Conservation (phyloP, 2,113 vertebrate genomes). For the Leptocoma aspasia region DNA sequence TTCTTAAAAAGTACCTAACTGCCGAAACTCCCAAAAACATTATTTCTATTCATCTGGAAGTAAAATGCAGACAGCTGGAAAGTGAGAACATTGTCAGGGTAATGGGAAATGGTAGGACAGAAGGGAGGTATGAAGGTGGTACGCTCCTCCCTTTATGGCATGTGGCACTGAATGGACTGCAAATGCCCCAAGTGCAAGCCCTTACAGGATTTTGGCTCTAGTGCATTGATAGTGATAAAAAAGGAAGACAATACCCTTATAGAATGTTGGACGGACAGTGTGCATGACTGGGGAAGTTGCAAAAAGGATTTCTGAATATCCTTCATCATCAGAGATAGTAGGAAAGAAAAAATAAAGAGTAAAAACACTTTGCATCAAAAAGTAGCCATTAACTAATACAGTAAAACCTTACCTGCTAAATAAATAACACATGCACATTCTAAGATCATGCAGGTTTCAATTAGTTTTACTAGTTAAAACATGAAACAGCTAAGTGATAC, state of each 20-base stretch:
- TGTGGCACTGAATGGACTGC: not conserved
- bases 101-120: not conserved
- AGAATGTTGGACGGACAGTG: conserved; percentile 70
- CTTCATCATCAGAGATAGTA: conserved; percentile 76
- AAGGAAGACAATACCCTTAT: conserved; percentile 77
- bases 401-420: conserved; percentile 46
- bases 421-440: conserved; percentile 41
- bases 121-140: not conserved
- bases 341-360: conserved; percentile 63
- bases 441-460: conserved; percentile 42
- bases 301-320: conserved; percentile 77
- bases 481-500: not conserved
- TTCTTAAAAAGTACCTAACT: not conserved
- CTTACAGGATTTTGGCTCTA: conserved; percentile 4
- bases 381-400: conserved; percentile 27
- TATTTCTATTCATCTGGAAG: not conserved
- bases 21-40: not conserved
- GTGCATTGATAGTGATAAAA: conserved; percentile 33
- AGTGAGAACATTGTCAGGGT: not conserved
- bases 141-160: not conserved
- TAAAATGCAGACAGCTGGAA: not conserved
- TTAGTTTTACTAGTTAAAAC: not conserved
- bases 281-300: conserved; percentile 76
- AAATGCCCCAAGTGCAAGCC: not conserved
- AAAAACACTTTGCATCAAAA: conserved; percentile 50